Conservation (phyloP, 2,888 invertebrate genomes). For the Xanthostigma xanthostigma region DNA sequence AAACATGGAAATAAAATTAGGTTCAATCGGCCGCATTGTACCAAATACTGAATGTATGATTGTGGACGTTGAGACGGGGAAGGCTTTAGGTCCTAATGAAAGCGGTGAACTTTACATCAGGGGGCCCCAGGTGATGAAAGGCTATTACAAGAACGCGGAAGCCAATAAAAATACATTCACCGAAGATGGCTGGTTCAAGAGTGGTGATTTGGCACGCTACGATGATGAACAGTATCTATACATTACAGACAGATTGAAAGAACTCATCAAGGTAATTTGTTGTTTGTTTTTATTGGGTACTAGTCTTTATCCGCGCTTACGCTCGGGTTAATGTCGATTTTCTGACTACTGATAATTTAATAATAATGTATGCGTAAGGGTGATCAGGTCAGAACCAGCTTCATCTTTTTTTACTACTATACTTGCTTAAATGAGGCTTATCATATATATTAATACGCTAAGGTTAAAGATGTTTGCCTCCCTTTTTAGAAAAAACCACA, state of each 20-base stretch:
- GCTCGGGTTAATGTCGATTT: no score
- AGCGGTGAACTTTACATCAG: slow-evolving; percentile 31
- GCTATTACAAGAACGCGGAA: slow-evolving; percentile 59
- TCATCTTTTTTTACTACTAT: no score
- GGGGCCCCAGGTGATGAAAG: slow-evolving; percentile 71
- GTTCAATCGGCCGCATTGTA: slow-evolving; percentile 43
- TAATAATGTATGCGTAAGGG: no score
- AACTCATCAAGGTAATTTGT: slow-evolving; percentile 58
- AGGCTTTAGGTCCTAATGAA: slow-evolving; percentile 35
- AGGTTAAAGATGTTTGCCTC: no score
- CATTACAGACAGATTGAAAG: slow-evolving; percentile 64
- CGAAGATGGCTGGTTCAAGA: slow-evolving; percentile 57
- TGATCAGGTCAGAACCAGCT: no score
- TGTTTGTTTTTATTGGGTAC: no score
- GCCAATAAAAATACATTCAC: slow-evolving; percentile 54
- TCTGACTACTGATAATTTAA: no score
- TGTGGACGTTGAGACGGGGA: slow-evolving; percentile 23
- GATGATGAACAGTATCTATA: slow-evolving; percentile 50
- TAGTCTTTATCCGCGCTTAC: no score
- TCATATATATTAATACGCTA: no score
- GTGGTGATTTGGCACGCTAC: slow-evolving; percentile 41
- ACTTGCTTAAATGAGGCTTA: no score
- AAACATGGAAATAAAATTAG: slow-evolving; percentile 26
- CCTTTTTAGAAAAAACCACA: no score
- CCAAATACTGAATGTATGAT: slow-evolving; percentile 17